Conservation (phyloP, 2,888 invertebrate species). For the Ceriagrion tenellum region DNA sequence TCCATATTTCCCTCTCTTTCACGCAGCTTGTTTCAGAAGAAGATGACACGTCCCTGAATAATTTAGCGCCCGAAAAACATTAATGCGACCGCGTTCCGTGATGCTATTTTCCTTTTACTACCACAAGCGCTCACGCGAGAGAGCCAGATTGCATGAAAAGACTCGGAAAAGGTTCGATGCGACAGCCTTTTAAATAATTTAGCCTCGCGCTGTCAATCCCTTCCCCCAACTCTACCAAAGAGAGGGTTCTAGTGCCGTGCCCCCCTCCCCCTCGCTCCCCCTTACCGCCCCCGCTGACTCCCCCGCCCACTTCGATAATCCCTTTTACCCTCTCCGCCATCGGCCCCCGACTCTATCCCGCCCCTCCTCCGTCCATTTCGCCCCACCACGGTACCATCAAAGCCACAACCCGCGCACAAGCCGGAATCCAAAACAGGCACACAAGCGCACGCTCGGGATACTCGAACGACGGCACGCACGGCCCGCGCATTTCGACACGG, state of each 20-base stretch:
- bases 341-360: neutral
- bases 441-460: neutral
- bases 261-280: neutral
- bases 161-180: constrained; percentile 3
- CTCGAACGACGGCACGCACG: no score
- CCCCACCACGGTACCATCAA: neutral
- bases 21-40: neutral
- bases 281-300: neutral
- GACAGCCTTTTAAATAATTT: constrained; percentile 36
- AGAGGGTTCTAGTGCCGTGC: neutral
- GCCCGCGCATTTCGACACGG: no score
- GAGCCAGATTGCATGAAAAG: neutral
- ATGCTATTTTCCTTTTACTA: constrained; percentile 17
- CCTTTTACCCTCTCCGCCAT: no score
- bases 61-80: constrained; percentile 35
- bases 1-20: neutral
- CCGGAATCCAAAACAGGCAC: neutral
- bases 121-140: neutral
- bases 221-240: neutral
- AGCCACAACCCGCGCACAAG: neutral
- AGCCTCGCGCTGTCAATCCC: constrained; percentile 16
- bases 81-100: neutral
- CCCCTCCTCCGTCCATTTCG: neutral
- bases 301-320: no score
- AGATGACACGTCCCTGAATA: neutral